Conservation (phyloP, 2,113 vertebrate species). For the Petrocephalus zakoni region DNA sequence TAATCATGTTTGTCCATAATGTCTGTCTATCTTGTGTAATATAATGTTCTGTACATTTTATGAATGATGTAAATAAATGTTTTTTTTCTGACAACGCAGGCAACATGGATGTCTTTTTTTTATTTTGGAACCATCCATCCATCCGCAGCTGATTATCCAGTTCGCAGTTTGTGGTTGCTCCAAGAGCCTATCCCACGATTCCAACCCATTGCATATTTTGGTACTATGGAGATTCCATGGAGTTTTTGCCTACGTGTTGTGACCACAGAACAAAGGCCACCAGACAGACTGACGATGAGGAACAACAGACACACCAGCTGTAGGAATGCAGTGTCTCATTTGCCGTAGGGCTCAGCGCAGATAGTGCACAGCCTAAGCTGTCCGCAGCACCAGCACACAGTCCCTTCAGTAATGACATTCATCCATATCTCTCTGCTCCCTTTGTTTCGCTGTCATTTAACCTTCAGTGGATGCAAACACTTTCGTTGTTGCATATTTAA, state of each 20-base stretch:
- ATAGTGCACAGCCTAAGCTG: background rate
- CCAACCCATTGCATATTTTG: background rate
- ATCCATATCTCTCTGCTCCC: background rate
- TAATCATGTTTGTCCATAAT: background rate
- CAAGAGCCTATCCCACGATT: background rate
- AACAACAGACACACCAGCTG: background rate
- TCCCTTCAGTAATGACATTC: background rate
- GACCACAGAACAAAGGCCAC: background rate
- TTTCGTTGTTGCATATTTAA: background rate
- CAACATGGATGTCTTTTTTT: background rate
- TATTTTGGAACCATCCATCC: background rate
- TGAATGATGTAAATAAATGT: slow-evolving; percentile 7
- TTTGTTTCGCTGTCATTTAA: background rate
- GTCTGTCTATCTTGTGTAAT: slow-evolving; percentile 2
- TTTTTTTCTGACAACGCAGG: background rate
- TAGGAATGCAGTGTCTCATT: background rate
- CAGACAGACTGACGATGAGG: background rate
- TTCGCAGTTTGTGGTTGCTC: background rate
- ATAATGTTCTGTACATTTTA: slow-evolving; percentile 9
- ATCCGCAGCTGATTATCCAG: background rate
- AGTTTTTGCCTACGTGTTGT: background rate
- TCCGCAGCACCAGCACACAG: background rate
- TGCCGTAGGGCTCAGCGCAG: background rate
- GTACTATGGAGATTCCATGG: background rate
- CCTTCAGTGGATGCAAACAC: background rate